phyloP scores from a whole-genome alignment of 2,113 vertebrate species.

The Phylloscopus trochiloides region DNA sequence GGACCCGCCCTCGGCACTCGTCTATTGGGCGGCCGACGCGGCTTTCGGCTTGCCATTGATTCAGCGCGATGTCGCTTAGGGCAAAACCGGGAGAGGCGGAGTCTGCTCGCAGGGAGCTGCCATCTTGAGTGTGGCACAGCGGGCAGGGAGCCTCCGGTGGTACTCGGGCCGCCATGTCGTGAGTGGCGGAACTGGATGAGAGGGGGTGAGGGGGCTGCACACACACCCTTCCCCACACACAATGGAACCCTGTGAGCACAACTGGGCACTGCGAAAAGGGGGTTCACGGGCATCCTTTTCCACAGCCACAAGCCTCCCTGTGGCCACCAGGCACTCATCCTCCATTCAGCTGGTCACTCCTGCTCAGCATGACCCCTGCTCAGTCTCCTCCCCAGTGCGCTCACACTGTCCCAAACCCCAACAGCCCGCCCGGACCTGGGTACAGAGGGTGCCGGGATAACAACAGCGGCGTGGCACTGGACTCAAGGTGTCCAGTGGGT shows the following conservation, averaged over 20 bases:
- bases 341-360: background rate
- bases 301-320: background rate
- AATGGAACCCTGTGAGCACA: too few relatives aligned
- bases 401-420: background rate
- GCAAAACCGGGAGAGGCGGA: background rate
- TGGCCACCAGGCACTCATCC: background rate
- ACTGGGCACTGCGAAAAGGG: background rate
- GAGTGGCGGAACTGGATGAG: conserved; percentile 14
- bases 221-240: background rate
- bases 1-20: background rate
- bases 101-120: background rate
- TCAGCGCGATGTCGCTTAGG: background rate
- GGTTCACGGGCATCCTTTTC: background rate
- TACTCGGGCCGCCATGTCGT: background rate
- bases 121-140: conserved; percentile 59
- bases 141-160: fast-evolving
- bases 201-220: too few relatives aligned
- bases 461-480: fast-evolving
- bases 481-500: fast-evolving
- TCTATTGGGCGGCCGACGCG: background rate
- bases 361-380: fast-evolving
- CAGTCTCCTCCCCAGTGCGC: background rate
- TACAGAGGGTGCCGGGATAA: background rate
- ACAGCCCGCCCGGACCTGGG: fast-evolving
- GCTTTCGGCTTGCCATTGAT: background rate